These are phyloP conservation scores for Caerostris extrusa DNA, from an alignment of 1,140 invertebrate genomes.

Conservation along the genomic window DNA sequence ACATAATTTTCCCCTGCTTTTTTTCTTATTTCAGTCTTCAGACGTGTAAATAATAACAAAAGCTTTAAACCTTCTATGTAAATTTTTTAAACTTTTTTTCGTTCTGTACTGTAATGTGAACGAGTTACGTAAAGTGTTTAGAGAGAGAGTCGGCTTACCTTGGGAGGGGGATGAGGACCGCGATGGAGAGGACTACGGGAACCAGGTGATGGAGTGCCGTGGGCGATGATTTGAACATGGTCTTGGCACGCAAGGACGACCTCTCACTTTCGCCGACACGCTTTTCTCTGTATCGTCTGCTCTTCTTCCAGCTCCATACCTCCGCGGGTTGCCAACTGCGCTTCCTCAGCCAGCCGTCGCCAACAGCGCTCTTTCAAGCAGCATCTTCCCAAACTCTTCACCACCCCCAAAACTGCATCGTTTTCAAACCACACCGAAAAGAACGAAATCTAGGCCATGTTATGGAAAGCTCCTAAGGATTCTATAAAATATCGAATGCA, in stretches of 20 bases:
- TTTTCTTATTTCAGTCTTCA: too few species aligned
- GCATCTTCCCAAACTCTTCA: too few species aligned
- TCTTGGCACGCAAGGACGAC: constrained; percentile 45
- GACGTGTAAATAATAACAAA: too few species aligned
- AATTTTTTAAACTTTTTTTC: too few species aligned
- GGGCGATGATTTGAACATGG: constrained; percentile 45
- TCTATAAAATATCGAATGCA: too few species aligned
- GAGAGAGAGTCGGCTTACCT: neutral
- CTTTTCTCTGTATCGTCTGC: constrained; percentile 29
- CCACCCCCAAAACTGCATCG: too few species aligned
- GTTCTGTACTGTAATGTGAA: neutral
- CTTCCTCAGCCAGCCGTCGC: neutral
- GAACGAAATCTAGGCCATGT: too few species aligned
- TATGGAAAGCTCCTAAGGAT: too few species aligned
- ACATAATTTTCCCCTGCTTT: too few species aligned
- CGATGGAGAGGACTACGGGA: constrained; percentile 14
- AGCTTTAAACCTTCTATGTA: too few species aligned
- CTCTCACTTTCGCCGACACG: constrained; percentile 53
- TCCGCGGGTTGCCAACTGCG: constrained; percentile 57
- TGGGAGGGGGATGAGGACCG: constrained; percentile 12
- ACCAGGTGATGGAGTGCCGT: constrained; percentile 61
- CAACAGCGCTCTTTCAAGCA: neutral
- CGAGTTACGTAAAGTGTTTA: too few species aligned
- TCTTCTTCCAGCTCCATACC: constrained; percentile 7
- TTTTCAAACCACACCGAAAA: too few species aligned